A percentile compares a stretch with the other conserved stretches of the same genome.
Evolutionary conservation across 2,113 vertebrate genomes (phyloP).

Genomic region (Climacteris rufus): DNA sequence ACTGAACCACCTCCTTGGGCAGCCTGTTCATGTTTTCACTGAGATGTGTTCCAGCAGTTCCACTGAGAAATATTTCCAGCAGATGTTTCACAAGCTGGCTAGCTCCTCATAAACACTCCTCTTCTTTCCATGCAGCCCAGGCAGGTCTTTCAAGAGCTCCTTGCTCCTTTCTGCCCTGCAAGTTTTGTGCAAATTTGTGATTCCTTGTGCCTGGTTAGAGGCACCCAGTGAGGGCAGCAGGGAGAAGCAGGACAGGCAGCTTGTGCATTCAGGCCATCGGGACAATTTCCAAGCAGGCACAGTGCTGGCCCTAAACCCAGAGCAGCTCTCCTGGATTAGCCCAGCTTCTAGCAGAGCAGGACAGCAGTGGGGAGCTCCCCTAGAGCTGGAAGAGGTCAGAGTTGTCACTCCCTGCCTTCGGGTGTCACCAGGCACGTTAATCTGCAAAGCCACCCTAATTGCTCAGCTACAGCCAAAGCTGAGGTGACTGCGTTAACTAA

Average conservation of each 20-base stretch:
- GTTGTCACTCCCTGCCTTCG: not conserved
- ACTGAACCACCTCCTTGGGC: not conserved
- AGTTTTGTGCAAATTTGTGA: not conserved
- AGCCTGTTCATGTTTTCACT: not conserved
- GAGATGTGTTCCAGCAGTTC: too few relatives aligned
- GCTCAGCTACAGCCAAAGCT: not conserved
- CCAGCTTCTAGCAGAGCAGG: not conserved
- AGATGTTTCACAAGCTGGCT: not conserved
- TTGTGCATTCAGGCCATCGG: accelerated
- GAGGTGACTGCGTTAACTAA: not conserved
- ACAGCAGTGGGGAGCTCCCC: not conserved
- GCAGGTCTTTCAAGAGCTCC: not conserved
- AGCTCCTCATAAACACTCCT: not conserved
- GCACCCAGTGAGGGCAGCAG: accelerated
- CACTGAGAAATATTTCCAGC: not conserved
- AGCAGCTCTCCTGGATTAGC: too few relatives aligned
- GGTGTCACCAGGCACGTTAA: not conserved
- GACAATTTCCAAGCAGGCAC: not conserved
- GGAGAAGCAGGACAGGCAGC: not conserved
- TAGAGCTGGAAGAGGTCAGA: not conserved
- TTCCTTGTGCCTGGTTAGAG: not conserved
- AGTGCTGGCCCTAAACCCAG: not conserved
- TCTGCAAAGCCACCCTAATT: not conserved
- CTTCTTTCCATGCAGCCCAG: not conserved
- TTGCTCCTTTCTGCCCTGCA: not conserved